A percentile compares a stretch with the other conserved stretches of the same genome.
phyloP scores from a whole-genome alignment of 2,797 vertebrate genomes.

The Gymnoscopelus microlampas region DNA sequence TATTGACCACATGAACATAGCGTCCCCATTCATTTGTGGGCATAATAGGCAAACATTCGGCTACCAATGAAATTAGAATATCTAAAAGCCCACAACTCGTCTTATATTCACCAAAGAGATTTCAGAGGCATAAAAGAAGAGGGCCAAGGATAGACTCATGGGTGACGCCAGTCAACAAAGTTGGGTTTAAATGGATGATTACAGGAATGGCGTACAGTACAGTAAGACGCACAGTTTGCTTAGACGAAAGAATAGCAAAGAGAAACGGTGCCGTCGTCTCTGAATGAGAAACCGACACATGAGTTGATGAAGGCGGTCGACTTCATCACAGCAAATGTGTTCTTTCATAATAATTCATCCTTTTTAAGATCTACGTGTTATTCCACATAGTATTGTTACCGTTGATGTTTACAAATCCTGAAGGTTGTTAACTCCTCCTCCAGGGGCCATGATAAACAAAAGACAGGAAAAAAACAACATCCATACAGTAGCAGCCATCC shows the following conservation, averaged over 20 bases:
- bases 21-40: too few species aligned
- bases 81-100: too few species aligned
- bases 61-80: too few species aligned
- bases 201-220: too few species aligned
- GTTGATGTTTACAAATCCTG: constrained; percentile 73
- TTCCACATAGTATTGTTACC: constrained; percentile 44
- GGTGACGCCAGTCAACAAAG: too few species aligned
- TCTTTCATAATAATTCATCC: constrained; percentile 70
- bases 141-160: too few species aligned
- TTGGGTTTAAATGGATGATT: too few species aligned
- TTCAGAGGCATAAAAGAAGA: too few species aligned
- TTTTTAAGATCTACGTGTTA: constrained; percentile 70
- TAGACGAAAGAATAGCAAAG: constrained; percentile 34
- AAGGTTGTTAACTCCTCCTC: constrained; percentile 73
- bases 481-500: constrained; percentile 52
- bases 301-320: constrained; percentile 64
- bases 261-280: constrained; percentile 49
- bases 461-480: too few species aligned
- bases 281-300: constrained; percentile 46
- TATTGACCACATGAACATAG: constrained; percentile 42
- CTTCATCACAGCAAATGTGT: constrained; percentile 69
- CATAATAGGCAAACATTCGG: too few species aligned
- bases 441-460: constrained; percentile 53
- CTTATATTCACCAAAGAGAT: too few species aligned
- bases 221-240: too few species aligned